These are phyloP conservation scores for Temnothorax nylanderi DNA, from an alignment of 1,140 invertebrate genomes.

Conservation along the genomic window DNA sequence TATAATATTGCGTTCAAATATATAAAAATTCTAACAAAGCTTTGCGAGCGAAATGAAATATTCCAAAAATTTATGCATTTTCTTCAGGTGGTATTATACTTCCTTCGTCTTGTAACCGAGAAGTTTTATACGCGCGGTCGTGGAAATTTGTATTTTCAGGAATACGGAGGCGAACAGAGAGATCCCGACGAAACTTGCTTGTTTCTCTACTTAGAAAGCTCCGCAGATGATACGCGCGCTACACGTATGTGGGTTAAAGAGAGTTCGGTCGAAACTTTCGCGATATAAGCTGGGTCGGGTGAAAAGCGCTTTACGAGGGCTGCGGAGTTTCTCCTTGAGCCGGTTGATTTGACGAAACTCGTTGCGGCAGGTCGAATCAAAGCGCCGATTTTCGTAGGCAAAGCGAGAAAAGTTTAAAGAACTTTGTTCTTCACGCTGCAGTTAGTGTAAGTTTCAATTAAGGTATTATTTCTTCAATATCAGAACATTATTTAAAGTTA, in stretches of 20 bases:
- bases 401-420: slow-evolving; percentile 17
- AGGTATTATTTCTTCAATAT: not conserved
- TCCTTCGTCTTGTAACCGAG: not conserved
- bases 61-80: slow-evolving; percentile 33
- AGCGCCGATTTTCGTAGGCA: slow-evolving; percentile 50
- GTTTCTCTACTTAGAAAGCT: slow-evolving; percentile 56
- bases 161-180: slow-evolving; percentile 13
- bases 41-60: not conserved
- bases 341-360: slow-evolving; percentile 55
- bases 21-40: not conserved
- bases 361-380: slow-evolving; percentile 33
- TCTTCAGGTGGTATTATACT: not conserved
- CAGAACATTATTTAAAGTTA: not conserved
- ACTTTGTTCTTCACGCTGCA: slow-evolving; percentile 10
- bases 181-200: slow-evolving; percentile 47
- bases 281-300: slow-evolving; percentile 53
- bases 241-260: slow-evolving; percentile 61
- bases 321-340: slow-evolving; percentile 55
- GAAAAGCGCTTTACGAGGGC: slow-evolving; percentile 57
- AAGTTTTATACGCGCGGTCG: slow-evolving; percentile 41
- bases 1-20: not conserved
- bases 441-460: slow-evolving; percentile 11
- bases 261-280: slow-evolving; percentile 55
- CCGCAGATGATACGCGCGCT: slow-evolving; percentile 51
- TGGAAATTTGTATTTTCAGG: slow-evolving; percentile 53